phyloP scores from a whole-genome alignment of 2,888 invertebrate genomes.

The Luperina testacea region DNA sequence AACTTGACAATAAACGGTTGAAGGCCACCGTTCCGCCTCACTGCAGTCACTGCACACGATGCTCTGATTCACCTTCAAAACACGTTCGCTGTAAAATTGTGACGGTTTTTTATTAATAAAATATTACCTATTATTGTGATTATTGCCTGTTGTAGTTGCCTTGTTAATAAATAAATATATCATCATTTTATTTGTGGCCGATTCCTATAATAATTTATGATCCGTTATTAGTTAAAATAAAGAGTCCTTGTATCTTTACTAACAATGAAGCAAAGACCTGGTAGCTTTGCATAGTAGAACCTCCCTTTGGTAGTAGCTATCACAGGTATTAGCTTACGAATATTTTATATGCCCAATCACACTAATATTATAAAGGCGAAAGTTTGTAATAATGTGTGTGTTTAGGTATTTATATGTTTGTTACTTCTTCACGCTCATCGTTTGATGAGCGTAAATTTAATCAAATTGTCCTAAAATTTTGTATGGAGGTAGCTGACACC shows the following conservation, averaged over 20 bases:
- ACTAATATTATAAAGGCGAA: no score
- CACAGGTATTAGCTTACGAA: background rate
- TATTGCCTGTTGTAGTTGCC: no score
- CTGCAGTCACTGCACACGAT: constrained; percentile 50
- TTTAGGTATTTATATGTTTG: no score
- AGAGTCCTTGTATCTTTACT: background rate
- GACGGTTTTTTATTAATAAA: background rate
- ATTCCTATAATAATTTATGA: background rate
- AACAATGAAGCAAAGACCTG: background rate
- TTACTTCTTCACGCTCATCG: no score
- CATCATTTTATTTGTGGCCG: background rate
- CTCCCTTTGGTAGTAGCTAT: background rate
- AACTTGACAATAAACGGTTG: constrained; percentile 60
- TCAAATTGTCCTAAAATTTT: no score
- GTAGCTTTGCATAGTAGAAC: background rate
- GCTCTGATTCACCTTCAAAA: constrained; percentile 58
- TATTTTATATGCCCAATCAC: background rate
- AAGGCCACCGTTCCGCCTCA: constrained; percentile 51
- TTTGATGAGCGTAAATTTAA: no score
- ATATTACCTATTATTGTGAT: no score
- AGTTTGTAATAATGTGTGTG: no score
- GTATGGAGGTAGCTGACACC: no score
- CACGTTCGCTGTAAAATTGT: background rate
- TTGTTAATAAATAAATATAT: no score
- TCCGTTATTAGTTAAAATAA: background rate